Evolutionary conservation across 92 coral and sea anemone species (phyloP).

Genomic region (Parazoanthus atlanticus): DNA sequence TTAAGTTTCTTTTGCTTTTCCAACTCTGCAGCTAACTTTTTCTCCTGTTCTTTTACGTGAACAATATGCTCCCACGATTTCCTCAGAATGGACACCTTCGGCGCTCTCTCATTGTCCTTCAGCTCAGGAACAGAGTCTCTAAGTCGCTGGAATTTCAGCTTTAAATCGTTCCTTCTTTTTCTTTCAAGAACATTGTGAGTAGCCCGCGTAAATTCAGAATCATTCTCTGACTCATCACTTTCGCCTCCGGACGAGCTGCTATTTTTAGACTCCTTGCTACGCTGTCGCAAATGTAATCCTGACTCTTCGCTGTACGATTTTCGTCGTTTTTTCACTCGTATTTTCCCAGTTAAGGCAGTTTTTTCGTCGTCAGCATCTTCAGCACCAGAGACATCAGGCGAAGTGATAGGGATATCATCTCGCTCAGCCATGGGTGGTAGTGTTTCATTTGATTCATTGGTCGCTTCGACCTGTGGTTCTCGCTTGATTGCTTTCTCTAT

Average conservation of each 20-base stretch:
- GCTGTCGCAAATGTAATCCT: constrained; percentile 59
- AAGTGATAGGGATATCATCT: constrained; percentile 42
- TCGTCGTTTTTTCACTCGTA: constrained; percentile 72
- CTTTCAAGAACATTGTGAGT: constrained; percentile 96
- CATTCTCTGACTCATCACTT: constrained; percentile 95
- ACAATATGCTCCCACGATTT: constrained; percentile 88
- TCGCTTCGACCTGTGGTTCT: constrained; percentile 45
- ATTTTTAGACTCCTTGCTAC: constrained; percentile 60
- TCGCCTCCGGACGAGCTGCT: constrained; percentile 75
- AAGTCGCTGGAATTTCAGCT: constrained; percentile 91
- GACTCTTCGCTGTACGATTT: constrained; percentile 66
- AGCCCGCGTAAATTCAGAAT: constrained; percentile 93
- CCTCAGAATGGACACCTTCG: constrained; percentile 91
- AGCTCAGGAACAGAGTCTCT: constrained; percentile 97
- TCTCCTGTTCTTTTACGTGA: constrained; percentile 82
- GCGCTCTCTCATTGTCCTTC: constrained; percentile 95
- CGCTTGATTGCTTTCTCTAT: constrained; percentile 81
- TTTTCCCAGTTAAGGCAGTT: constrained; percentile 81
- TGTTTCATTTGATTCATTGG: constrained; percentile 44
- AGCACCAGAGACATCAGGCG: constrained; percentile 54
- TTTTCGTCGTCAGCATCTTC: constrained; percentile 75
- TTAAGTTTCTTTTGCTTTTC: constrained; percentile 89
- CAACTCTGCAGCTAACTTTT: constrained; percentile 63
- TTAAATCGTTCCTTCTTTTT: constrained; percentile 95
- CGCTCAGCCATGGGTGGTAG: constrained; percentile 40